Conservation (phyloP, 35 echinoderm and acorn worm genomes). For the Ophioderma brevispina region DNA sequence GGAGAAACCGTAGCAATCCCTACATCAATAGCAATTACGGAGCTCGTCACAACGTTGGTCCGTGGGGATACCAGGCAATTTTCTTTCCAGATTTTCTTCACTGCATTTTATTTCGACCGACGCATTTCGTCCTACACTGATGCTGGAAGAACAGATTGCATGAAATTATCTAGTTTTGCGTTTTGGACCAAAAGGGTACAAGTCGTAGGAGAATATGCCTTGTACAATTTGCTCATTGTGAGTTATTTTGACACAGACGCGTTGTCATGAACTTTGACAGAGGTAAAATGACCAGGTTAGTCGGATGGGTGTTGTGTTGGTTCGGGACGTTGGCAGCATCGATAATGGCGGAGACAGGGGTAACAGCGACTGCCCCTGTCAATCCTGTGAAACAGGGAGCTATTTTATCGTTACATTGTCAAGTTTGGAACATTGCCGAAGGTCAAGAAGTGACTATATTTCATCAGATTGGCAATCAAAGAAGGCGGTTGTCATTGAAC, state of each 20-base stretch:
- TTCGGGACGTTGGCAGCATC: neutral
- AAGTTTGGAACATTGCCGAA: neutral
- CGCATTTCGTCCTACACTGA: too few species aligned
- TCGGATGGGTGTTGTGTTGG: neutral
- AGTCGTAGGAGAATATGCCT: too few species aligned
- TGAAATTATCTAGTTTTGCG: too few species aligned
- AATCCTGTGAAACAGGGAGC: neutral
- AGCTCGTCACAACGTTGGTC: neutral
- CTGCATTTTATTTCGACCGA: too few species aligned
- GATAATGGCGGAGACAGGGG: neutral
- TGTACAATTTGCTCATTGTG: too few species aligned
- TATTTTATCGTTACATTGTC: neutral
- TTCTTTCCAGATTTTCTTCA: neutral
- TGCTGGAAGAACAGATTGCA: too few species aligned
- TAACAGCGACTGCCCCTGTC: neutral
- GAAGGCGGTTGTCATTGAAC: neutral
- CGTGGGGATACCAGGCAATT: neutral
- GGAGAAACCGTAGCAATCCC: neutral
- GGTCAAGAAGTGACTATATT: neutral
- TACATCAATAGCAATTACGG: conserved; percentile 4
- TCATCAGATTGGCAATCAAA: neutral
- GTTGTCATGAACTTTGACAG: too few species aligned
- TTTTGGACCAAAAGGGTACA: too few species aligned
- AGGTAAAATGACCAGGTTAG: neutral
- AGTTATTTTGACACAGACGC: too few species aligned